A percentile compares a stretch with the other conserved stretches of the same genome.
Evolutionary conservation across 2,113 vertebrate genomes (phyloP).

Genomic region (Prietella phreatophila): DNA sequence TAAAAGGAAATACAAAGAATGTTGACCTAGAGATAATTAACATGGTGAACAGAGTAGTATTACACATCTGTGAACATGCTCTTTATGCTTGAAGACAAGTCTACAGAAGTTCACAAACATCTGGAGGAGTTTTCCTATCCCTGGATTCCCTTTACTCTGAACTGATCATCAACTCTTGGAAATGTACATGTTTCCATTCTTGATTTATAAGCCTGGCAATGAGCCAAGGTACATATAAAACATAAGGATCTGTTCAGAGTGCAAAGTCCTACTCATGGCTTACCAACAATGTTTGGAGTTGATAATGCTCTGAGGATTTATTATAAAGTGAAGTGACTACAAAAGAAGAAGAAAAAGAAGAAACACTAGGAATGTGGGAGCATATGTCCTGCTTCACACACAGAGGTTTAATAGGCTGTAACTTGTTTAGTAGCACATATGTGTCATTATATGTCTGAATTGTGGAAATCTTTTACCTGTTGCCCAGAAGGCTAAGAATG

Average conservation of each 20-base stretch:
- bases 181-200: conserved; percentile 44
- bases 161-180: conserved; percentile 10
- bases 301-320: background rate
- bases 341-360: background rate
- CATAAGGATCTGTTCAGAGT: conserved; percentile 36
- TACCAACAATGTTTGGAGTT: background rate
- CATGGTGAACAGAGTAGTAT: background rate
- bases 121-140: conserved; percentile 21
- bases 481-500: background rate
- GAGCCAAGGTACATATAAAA: conserved; percentile 42
- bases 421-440: background rate
- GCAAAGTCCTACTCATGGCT: conserved; percentile 23
- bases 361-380: background rate
- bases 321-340: background rate
- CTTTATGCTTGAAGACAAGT: background rate
- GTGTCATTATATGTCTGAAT: background rate
- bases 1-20: background rate
- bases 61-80: background rate
- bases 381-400: background rate
- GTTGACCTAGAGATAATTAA: background rate
- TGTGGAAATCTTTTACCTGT: background rate
- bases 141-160: background rate
- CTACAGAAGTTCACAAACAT: background rate
- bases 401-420: background rate
- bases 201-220: conserved; percentile 36